Conservation (phyloP, 2,113 vertebrate species). For the Setophaga coronata region DNA sequence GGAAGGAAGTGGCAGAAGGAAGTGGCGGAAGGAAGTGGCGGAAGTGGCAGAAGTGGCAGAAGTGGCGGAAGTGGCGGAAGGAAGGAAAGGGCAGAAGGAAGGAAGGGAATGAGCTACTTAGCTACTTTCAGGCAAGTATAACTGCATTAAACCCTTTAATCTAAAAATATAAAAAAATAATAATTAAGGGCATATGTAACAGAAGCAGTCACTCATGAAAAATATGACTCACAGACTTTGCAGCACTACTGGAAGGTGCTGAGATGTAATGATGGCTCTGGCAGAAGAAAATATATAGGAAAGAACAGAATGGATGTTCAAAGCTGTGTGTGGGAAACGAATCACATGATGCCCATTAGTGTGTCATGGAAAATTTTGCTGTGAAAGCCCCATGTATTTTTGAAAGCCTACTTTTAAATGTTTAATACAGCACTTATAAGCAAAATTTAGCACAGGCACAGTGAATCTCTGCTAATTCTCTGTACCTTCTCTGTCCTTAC, state of each 20-base stretch:
- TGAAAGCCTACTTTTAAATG: constrained; percentile 5
- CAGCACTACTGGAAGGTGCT: neutral
- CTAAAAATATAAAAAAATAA: neutral
- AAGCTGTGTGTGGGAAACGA: neutral
- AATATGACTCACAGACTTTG: neutral
- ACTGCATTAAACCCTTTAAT: neutral
- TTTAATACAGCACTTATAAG: neutral
- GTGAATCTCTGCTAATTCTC: neutral
- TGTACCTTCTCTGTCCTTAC: neutral
- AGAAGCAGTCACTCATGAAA: neutral
- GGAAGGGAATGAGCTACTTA: neutral
- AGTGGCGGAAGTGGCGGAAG: too few species aligned
- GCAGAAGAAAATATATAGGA: neutral
- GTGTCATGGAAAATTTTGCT: neutral
- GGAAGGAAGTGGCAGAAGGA: too few species aligned
- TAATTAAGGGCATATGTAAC: neutral
- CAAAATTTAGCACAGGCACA: neutral
- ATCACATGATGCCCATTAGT: neutral
- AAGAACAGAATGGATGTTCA: neutral
- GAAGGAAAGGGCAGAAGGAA: neutral
- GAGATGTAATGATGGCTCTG: neutral
- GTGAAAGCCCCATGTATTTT: neutral
- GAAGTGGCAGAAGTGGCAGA: too few species aligned
- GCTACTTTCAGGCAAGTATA: neutral
- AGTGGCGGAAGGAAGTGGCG: too few species aligned